A percentile compares a stretch with the other conserved stretches of the same genome.
Evolutionary conservation across 2,888 invertebrate species (phyloP).

Genomic region (Heliconius ethilla): DNA sequence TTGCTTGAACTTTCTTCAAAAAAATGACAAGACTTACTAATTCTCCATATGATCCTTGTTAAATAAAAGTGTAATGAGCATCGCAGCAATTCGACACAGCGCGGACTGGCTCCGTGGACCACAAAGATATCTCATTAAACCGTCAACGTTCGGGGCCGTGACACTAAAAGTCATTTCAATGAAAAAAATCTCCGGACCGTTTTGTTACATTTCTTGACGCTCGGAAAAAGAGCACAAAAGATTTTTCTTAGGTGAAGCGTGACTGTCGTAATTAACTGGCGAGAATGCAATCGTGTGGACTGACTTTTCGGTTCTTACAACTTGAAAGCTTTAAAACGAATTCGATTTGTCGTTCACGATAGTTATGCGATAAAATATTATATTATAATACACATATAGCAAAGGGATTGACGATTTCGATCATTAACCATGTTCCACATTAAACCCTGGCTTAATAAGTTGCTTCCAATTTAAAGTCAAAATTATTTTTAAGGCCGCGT

Average conservation of each 20-base stretch:
- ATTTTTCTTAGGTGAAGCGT: constrained; percentile 78
- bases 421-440: constrained; percentile 62
- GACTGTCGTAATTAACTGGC: constrained; percentile 79
- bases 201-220: constrained; percentile 77
- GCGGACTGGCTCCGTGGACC: constrained; percentile 68
- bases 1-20: constrained; percentile 16
- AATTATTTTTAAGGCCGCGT: constrained; percentile 74
- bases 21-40: constrained; percentile 42
- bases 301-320: constrained; percentile 38
- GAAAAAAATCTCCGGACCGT: constrained; percentile 68
- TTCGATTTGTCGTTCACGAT: constrained; percentile 12
- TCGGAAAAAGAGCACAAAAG: constrained; percentile 78
- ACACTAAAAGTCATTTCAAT: constrained; percentile 77
- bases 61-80: constrained; percentile 66
- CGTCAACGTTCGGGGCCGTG: constrained; percentile 75
- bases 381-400: background rate
- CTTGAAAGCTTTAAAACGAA: constrained; percentile 18
- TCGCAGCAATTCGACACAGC: constrained; percentile 76
- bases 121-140: constrained; percentile 81
- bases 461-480: constrained; percentile 76
- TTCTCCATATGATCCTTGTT: constrained; percentile 61
- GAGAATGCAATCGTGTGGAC: constrained; percentile 58
- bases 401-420: background rate
- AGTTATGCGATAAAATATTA: background rate
- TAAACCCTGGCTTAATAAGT: constrained; percentile 71